phyloP scores from a whole-genome alignment of 2,888 invertebrate species.

The Plagiodera versicolora region DNA sequence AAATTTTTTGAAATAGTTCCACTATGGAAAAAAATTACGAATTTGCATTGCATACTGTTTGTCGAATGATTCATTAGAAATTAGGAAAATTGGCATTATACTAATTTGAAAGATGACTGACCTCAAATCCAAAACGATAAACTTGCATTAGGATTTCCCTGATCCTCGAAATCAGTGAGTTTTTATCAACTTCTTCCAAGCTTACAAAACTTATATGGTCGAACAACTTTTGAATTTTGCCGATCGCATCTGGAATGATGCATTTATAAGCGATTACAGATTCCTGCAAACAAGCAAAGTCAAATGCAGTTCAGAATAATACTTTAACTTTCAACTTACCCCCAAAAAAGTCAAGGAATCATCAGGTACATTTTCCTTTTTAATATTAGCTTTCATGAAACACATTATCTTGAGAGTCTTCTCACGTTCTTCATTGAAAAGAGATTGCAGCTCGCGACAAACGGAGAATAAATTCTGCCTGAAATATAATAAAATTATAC shows the following conservation, averaged over 20 bases:
- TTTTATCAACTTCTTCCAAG: constrained; percentile 62
- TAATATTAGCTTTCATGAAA: constrained; percentile 73
- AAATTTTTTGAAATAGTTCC: too few relatives aligned
- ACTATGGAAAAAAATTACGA: too few relatives aligned
- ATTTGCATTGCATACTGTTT: too few relatives aligned
- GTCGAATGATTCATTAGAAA: too few relatives aligned
- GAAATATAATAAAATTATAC: constrained; percentile 35
- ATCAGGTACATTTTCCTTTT: constrained; percentile 28
- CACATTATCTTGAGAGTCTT: constrained; percentile 77
- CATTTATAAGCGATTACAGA: constrained; percentile 62
- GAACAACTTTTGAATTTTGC: constrained; percentile 59
- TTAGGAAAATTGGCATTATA: too few relatives aligned
- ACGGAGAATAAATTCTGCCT: constrained; percentile 63
- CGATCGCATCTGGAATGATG: constrained; percentile 61
- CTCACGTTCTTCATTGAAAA: constrained; percentile 79
- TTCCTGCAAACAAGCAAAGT: constrained; percentile 51
- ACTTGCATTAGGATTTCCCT: constrained; percentile 83
- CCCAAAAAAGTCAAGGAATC: constrained; percentile 27
- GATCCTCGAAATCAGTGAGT: constrained; percentile 65
- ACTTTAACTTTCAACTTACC: constrained; percentile 25
- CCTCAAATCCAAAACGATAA: constrained; percentile 89
- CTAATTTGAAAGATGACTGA: constrained; percentile 47
- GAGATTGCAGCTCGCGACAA: constrained; percentile 77
- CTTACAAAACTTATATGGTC: constrained; percentile 58
- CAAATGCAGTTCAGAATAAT: constrained; percentile 1